phyloP scores from a whole-genome alignment of 2,797 vertebrate species.

The Euphonia xanthogaster region DNA sequence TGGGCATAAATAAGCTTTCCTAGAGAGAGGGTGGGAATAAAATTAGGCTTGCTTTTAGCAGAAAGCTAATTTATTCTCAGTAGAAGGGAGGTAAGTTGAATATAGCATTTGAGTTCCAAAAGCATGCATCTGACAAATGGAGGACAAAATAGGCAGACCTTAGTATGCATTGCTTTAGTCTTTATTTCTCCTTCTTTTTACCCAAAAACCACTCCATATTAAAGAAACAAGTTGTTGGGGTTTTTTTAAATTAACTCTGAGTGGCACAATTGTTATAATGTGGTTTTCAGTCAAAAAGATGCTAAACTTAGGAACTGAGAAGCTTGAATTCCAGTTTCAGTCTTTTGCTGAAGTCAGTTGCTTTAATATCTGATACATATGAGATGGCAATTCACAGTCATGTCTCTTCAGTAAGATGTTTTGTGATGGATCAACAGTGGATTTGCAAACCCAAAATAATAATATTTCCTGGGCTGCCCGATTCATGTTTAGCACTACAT shows the following conservation, averaged over 20 bases:
- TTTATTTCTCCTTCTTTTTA: background rate
- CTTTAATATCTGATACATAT: background rate
- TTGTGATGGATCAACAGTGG: background rate
- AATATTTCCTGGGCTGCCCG: background rate
- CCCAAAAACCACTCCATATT: background rate
- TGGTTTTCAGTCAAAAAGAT: background rate
- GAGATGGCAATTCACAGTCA: background rate
- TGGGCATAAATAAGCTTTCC: background rate
- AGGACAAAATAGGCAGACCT: background rate
- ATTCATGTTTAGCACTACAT: background rate
- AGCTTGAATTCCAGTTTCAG: background rate
- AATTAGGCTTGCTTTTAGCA: background rate
- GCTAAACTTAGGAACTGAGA: background rate
- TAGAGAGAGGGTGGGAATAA: background rate
- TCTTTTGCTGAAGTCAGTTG: background rate
- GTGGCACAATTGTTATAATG: background rate
- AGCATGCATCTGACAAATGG: background rate
- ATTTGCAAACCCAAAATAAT: background rate
- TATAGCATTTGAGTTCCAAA: background rate
- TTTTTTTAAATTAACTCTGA: background rate
- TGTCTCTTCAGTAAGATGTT: background rate
- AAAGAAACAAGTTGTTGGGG: background rate
- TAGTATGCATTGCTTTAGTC: background rate
- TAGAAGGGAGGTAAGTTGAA: background rate
- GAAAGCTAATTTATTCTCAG: background rate